These are phyloP conservation scores for Bergia puertoricense DNA, from an alignment of 92 coral and sea anemone species.

Conservation along the genomic window DNA sequence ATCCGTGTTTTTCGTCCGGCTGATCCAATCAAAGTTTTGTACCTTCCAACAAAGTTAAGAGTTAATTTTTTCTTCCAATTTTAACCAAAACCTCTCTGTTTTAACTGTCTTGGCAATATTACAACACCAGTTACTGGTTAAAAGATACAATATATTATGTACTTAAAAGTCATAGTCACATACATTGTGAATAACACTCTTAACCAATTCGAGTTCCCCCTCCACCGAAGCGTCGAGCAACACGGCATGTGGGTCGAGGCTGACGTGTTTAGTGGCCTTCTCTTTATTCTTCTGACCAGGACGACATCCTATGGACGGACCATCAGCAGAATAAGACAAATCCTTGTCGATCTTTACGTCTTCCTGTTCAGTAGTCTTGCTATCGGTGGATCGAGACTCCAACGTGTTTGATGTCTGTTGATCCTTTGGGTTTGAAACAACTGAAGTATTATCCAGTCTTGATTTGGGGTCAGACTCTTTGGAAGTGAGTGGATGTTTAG, in stretches of 20 bases:
- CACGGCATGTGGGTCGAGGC: constrained; percentile 96
- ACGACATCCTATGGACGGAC: constrained; percentile 21
- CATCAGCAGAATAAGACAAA: constrained; percentile 2
- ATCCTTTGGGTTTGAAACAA: background rate
- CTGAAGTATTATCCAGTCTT: background rate
- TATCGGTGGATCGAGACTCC: background rate
- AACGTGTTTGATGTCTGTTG: background rate
- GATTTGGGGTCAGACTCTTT: background rate
- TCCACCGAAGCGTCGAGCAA: constrained; percentile 94
- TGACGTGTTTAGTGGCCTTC: constrained; percentile 70
- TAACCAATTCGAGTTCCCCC: constrained; percentile 95
- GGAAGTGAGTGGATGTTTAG: background rate
- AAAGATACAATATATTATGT: too few species aligned
- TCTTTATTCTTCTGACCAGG: constrained; percentile 19
- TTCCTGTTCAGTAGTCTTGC: background rate
- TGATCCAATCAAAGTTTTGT: too few species aligned
- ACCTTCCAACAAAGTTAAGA: too few species aligned
- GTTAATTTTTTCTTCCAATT: too few species aligned
- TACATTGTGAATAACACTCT: constrained; percentile 76
- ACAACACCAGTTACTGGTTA: too few species aligned
- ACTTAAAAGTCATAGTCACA: constrained; percentile 8
- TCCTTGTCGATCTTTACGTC: background rate
- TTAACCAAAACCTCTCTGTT: too few species aligned
- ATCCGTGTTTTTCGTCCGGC: too few species aligned
- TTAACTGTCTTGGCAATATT: too few species aligned